Conservation (phyloP, 2,888 invertebrate species). For the Tenthredo mesomela region DNA sequence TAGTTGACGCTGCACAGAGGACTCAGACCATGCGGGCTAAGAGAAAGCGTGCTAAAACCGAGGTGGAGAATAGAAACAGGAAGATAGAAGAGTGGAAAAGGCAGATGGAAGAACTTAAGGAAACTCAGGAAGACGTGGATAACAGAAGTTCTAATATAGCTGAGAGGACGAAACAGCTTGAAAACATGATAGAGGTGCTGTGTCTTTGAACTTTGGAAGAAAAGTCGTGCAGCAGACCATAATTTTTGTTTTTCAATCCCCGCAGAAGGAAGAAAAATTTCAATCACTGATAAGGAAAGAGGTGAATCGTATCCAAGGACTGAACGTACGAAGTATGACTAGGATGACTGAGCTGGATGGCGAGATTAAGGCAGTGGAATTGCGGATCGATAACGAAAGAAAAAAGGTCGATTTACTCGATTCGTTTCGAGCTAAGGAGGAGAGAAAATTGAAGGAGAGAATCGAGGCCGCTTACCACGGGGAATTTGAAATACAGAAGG, state of each 20-base stretch:
- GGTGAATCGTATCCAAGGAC: constrained; percentile 65
- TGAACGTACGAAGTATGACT: constrained; percentile 61
- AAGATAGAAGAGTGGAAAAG: constrained; percentile 61
- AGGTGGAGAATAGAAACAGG: constrained; percentile 57
- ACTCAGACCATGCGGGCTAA: constrained; percentile 63
- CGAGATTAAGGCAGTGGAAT: constrained; percentile 64
- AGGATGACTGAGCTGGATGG: constrained; percentile 66
- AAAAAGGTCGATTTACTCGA: constrained; percentile 66
- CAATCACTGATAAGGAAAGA: constrained; percentile 65
- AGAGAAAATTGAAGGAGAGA: constrained; percentile 65
- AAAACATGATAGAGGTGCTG: constrained; percentile 80
- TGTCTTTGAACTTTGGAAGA: constrained; percentile 2
- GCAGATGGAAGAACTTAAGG: constrained; percentile 78
- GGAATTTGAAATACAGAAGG: constrained; percentile 69
- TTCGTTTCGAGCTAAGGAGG: constrained; percentile 61
- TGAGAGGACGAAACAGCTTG: constrained; percentile 81
- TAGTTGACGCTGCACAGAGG: constrained; percentile 70
- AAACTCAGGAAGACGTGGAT: constrained; percentile 79
- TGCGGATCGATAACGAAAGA: constrained; percentile 64
- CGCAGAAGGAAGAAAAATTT: constrained; percentile 71
- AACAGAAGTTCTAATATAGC: constrained; percentile 80
- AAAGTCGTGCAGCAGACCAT: background rate
- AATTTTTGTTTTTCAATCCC: background rate
- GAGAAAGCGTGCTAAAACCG: constrained; percentile 58
- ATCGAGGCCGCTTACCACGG: constrained; percentile 66